Percentiles rank a stretch among this genome's conserved stretches.
Conservation (phyloP, 2,888 invertebrate genomes). For the Scelioninae gen. 2 region DNA sequence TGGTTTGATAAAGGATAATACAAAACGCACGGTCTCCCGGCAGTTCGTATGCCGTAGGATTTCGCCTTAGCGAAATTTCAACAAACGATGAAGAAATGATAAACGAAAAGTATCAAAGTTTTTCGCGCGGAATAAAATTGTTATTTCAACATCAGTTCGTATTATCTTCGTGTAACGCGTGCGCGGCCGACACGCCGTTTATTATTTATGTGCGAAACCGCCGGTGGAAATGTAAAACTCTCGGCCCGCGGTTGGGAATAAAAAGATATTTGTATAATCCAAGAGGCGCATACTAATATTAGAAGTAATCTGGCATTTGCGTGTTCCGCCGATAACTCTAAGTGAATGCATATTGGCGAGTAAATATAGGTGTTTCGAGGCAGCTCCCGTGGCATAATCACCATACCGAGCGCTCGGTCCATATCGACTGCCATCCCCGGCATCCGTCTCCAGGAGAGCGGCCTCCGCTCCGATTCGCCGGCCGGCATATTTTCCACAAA, state of each 20-base stretch:
- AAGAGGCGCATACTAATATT: conserved; percentile 47
- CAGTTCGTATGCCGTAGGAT: background rate
- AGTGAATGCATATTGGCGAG: conserved; percentile 57
- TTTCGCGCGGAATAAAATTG: conserved; percentile 38
- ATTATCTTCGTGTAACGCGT: conserved; percentile 38
- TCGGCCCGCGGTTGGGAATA: conserved; percentile 47
- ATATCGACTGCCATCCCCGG: conserved; percentile 34
- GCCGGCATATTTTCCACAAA: conserved; percentile 35
- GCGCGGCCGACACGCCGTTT: conserved; percentile 32
- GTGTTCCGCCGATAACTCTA: conserved; percentile 42
- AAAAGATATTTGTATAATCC: conserved; percentile 53
- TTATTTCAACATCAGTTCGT: conserved; percentile 40
- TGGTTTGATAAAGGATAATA: background rate
- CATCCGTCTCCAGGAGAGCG: conserved; percentile 31
- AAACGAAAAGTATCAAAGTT: conserved; percentile 28
- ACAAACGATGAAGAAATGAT: conserved; percentile 20
- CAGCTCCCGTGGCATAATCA: conserved; percentile 48
- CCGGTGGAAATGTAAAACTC: conserved; percentile 45
- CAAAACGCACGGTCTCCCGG: conserved; percentile 2
- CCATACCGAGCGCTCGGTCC: conserved; percentile 22
- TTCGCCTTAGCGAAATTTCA: background rate
- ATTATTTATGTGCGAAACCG: conserved; percentile 51
- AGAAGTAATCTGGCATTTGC: conserved; percentile 54
- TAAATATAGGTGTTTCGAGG: conserved; percentile 52
- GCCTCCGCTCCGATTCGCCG: conserved; percentile 24